Conservation (phyloP, 2,888 invertebrate species). For the Drosophila histrio region DNA sequence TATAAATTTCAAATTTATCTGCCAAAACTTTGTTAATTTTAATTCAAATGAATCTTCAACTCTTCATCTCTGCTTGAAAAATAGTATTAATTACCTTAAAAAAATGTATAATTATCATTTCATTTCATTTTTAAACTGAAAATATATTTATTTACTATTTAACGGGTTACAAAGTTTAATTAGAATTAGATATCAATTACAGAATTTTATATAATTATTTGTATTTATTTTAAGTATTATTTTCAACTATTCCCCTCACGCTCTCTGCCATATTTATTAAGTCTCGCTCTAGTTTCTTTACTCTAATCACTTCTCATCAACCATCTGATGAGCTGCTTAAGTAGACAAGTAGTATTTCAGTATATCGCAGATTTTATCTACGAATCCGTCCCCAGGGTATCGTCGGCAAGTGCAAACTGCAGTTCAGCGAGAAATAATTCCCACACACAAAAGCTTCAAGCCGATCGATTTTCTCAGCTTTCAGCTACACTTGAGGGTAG, state of each 20-base stretch:
- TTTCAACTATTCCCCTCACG: not conserved
- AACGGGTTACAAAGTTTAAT: no score
- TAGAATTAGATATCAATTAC: not conserved
- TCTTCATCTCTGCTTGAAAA: no score
- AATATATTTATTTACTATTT: no score
- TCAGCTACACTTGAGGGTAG: slow-evolving; percentile 13
- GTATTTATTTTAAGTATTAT: not conserved
- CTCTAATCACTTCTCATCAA: not conserved
- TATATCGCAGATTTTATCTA: slow-evolving; percentile 27
- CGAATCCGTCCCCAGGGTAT: slow-evolving; percentile 47
- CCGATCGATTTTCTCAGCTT: slow-evolving; percentile 39
- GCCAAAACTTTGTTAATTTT: no score
- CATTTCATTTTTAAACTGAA: no score
- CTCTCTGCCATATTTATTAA: not conserved
- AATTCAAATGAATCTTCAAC: no score
- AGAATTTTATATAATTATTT: not conserved
- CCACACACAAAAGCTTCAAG: slow-evolving; percentile 54
- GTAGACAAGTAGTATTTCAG: slow-evolving; percentile 21
- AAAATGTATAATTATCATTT: no score
- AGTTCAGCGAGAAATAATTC: slow-evolving; percentile 54
- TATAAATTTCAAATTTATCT: no score
- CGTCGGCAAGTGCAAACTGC: slow-evolving; percentile 57
- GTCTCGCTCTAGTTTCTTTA: not conserved
- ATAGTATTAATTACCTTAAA: no score
- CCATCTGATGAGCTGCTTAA: not conserved